phyloP scores from a whole-genome alignment of 2,797 vertebrate species.

The Anomalospiza imberbis region DNA sequence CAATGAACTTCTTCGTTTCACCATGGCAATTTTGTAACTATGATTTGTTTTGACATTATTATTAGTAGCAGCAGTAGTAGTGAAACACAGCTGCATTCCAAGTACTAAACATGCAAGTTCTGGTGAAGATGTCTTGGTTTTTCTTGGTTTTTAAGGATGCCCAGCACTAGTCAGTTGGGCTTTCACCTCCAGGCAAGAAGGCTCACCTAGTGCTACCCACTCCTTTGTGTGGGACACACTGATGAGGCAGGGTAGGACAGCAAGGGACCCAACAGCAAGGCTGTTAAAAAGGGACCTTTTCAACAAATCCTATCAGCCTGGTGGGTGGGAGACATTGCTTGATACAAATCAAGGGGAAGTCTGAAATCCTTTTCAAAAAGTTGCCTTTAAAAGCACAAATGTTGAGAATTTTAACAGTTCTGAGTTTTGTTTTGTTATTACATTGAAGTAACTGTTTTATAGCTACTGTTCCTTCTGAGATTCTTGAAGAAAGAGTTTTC shows the following conservation, averaged over 20 bases:
- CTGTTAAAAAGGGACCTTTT: not conserved
- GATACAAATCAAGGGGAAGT: not conserved
- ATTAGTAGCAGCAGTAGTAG: not conserved
- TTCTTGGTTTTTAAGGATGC: not conserved
- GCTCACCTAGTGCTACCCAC: not conserved
- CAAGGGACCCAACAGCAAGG: not conserved
- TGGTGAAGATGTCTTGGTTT: not conserved
- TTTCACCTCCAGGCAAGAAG: not conserved
- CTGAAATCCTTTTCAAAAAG: not conserved
- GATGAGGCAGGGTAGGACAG: not conserved
- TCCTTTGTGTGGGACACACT: not conserved
- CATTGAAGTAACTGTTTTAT: not conserved
- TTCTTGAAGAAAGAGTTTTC: not conserved
- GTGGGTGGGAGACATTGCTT: not conserved
- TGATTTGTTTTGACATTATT: not conserved
- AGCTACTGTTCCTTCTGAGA: not conserved
- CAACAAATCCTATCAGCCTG: not conserved
- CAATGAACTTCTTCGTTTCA: not conserved
- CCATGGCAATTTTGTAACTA: not conserved
- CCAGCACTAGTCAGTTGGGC: not conserved
- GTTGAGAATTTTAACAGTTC: not conserved
- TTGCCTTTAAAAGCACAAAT: not conserved
- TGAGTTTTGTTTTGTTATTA: too few relatives aligned
- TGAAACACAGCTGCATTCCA: not conserved
- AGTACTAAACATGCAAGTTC: not conserved